A percentile compares a stretch with the other conserved stretches of the same genome.
phyloP scores from a whole-genome alignment of 23 tunicate species.

The Ascidia mentula region DNA sequence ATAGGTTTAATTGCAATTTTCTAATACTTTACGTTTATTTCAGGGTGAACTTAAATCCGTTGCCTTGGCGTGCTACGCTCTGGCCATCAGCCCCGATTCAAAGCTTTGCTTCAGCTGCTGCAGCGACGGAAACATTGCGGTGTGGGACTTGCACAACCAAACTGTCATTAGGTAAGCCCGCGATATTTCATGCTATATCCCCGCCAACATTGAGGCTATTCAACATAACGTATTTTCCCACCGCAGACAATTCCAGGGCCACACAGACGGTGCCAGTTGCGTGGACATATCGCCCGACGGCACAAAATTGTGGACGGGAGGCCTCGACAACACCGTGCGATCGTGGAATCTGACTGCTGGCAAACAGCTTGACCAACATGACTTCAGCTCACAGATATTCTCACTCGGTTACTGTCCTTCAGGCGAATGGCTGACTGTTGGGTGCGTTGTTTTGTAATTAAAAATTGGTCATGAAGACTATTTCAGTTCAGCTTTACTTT shows the following conservation, averaged over 20 bases:
- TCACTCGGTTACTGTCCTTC: constrained; percentile 93
- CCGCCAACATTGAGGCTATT: too few species aligned
- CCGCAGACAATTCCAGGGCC: constrained; percentile 87
- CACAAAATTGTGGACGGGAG: constrained; percentile 95
- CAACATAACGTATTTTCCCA: too few species aligned
- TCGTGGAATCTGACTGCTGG: constrained; percentile 83
- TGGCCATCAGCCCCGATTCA: constrained; percentile 76
- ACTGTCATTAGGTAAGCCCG: constrained; percentile 56
- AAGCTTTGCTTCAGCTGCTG: constrained; percentile 83
- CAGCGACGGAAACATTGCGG: constrained; percentile 80
- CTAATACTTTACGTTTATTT: constrained; percentile 8
- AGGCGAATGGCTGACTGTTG: constrained; percentile 96
- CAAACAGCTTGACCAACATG: constrained; percentile 76
- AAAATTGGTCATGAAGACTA: background rate
- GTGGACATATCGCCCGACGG: constrained; percentile 95
- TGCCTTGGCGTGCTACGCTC: constrained; percentile 72
- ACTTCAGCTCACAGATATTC: constrained; percentile 84
- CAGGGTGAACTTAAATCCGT: constrained; percentile 57
- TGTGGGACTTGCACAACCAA: constrained; percentile 80
- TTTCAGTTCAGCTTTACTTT: too few species aligned
- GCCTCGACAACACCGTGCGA: constrained; percentile 94
- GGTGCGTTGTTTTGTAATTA: constrained; percentile 47
- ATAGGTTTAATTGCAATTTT: too few species aligned
- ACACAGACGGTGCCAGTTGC: constrained; percentile 97
- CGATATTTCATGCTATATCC: background rate